Percentiles rank a stretch among this genome's conserved stretches.
These are phyloP conservation scores for Slavum lentiscoides DNA, from an alignment of 2,888 invertebrate genomes.

Conservation along the genomic window DNA sequence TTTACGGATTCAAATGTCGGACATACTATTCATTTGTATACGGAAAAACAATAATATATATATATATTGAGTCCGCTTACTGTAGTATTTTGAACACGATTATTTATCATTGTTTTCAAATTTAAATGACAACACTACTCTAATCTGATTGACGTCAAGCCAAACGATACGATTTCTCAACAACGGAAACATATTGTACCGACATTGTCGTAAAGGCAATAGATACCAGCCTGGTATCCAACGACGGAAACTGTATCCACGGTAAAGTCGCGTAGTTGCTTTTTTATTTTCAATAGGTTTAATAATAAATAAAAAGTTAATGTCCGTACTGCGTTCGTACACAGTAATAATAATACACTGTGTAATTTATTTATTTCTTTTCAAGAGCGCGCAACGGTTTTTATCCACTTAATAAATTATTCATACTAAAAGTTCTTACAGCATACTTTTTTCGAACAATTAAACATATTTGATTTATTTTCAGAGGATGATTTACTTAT, in stretches of 20 bases:
- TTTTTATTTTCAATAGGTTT: conserved; percentile 2
- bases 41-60: not conserved
- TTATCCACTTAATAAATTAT: conserved; percentile 1
- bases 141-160: not conserved
- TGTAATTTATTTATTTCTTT: not conserved
- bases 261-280: not conserved
- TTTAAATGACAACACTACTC: not conserved
- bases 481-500: too few relatives aligned
- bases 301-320: conserved; percentile 7
- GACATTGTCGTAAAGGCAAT: too few relatives aligned
- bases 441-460: not conserved
- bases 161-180: too few relatives aligned
- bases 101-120: not conserved
- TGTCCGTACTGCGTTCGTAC: not conserved
- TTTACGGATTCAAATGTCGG: not conserved
- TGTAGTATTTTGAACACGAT: not conserved
- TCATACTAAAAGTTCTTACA: not conserved
- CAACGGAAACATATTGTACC: too few relatives aligned
- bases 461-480: too few relatives aligned
- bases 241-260: not conserved
- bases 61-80: not conserved
- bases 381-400: not conserved
- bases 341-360: not conserved
- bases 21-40: not conserved
- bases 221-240: too few relatives aligned